Evolutionary conservation across 2,888 invertebrate genomes (phyloP), one percentile per base, ranked within the genome.

Genomic region (Athalia circularis): DNA sequence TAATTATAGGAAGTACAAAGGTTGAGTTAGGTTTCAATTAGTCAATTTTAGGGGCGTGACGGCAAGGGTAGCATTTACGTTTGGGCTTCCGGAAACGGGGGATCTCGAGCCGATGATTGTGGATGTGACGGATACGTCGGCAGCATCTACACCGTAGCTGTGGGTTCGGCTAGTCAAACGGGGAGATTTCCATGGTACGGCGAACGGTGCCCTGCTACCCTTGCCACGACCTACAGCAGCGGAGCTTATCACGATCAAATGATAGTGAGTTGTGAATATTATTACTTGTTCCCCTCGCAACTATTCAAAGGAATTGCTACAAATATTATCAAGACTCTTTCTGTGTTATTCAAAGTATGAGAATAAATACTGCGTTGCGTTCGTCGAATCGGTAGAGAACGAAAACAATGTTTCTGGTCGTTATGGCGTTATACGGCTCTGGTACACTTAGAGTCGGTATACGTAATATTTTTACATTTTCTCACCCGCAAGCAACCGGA

Each of bases 51-150:
- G 94, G 95, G 95, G n/a, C 92, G 98, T 3, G 91, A 91, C 6
- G 97, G 98, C 0, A 95, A 94, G 88, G 98, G 98, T 0, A 93
- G 93, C 9, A 95, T 98, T 82, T 98, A 95, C 89, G 95, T 97
- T 0, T 98, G 98, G 97, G 98, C 98, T 0, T 95, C 96, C 48
- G 98, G 98, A 3, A 98, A 98, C 87, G 98, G 98, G 0, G 97
- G 98, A 4, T 93, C 93, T 8, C 92, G 93, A 80, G 92, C 92
- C 6, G 98, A 98, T 90, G 96, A 97, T 89, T 98, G 98, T 88
- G 96, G 96, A 86, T 97, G 97, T 88, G 98, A 98, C 89, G 98
- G 98, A 85, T 98, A 96, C 90, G 93, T 94, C 2, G 93, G 95
- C 47, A 96, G 95, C 87, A 94, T 97, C 81, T 97, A 95, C 90